These are phyloP conservation scores for Miichthys miiuy DNA, from an alignment of 2,797 vertebrate genomes.

Conservation along the genomic window DNA sequence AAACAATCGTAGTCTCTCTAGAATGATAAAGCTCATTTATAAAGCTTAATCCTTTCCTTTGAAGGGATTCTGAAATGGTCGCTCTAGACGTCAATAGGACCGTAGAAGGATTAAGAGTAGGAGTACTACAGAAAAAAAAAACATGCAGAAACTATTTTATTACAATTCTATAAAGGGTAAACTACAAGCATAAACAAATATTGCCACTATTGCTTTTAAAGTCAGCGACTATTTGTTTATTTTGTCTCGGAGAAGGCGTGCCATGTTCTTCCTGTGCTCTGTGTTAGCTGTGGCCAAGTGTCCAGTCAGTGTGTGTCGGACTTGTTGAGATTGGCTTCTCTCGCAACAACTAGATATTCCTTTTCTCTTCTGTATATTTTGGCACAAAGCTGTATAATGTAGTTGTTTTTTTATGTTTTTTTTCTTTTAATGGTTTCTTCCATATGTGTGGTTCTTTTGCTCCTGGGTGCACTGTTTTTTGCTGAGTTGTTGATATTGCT, in stretches of 20 bases:
- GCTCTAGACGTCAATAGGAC: constrained; percentile 56
- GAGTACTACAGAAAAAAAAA: constrained; percentile 37
- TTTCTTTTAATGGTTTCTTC: constrained; percentile 82
- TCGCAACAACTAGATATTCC: constrained; percentile 75
- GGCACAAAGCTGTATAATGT: constrained; percentile 85
- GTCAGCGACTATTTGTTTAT: constrained; percentile 78
- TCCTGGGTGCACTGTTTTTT: constrained; percentile 90
- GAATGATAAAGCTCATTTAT: constrained; percentile 65
- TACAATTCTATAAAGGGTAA: constrained; percentile 66
- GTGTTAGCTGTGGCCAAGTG: constrained; percentile 81
- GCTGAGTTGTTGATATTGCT: constrained; percentile 91
- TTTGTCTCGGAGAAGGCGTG: constrained; percentile 75
- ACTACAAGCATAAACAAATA: constrained; percentile 50
- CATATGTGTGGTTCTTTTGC: constrained; percentile 87
- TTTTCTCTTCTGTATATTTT: constrained; percentile 91
- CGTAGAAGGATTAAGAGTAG: constrained; percentile 54
- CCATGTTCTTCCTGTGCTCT: constrained; percentile 88
- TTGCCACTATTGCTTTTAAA: constrained; percentile 80
- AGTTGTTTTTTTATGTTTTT: constrained; percentile 65
- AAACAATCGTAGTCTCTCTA: constrained; percentile 70
- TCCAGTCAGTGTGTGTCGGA: constrained; percentile 84
- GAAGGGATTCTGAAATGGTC: constrained; percentile 50
- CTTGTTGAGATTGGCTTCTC: constrained; percentile 83
- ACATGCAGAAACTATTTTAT: constrained; percentile 80
- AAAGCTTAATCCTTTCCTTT: constrained; percentile 70